A percentile compares a stretch with the other conserved stretches of the same genome.
These are phyloP conservation scores for Mionectes macconnelli DNA, from an alignment of 2,113 vertebrate genomes.

Conservation along the genomic window DNA sequence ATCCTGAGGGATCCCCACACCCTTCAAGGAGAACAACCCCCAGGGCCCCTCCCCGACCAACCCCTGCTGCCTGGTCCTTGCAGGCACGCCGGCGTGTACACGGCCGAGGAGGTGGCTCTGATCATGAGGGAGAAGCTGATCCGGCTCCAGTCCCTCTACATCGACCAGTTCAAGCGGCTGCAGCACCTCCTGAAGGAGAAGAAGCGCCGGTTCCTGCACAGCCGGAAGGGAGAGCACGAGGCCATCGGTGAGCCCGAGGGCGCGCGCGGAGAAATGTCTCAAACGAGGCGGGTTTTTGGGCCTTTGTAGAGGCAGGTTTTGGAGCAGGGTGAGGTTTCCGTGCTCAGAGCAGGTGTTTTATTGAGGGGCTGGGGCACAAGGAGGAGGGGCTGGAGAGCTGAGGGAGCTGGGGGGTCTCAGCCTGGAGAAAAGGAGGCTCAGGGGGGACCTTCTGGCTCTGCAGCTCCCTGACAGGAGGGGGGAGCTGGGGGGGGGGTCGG, in stretches of 20 bases:
- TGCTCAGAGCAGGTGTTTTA: neutral
- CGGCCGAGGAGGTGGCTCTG: slow-evolving; percentile 94
- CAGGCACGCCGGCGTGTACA: slow-evolving; percentile 96
- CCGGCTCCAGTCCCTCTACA: slow-evolving; percentile 94
- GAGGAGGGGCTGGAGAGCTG: neutral
- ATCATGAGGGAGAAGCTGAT: slow-evolving; percentile 97
- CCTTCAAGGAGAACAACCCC: neutral
- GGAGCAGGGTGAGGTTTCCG: neutral
- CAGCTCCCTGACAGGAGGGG: neutral
- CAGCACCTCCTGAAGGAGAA: slow-evolving; percentile 97
- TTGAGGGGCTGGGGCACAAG: neutral
- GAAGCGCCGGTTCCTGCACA: slow-evolving; percentile 90
- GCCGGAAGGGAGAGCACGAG: slow-evolving; percentile 89
- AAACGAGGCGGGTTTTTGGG: neutral
- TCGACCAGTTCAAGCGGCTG: slow-evolving; percentile 96
- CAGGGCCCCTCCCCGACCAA: neutral
- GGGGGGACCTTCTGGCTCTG: neutral
- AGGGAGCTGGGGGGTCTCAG: neutral
- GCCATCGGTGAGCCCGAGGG: slow-evolving; percentile 30
- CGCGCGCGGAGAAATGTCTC: neutral
- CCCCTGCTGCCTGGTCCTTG: accelerated
- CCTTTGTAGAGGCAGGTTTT: neutral
- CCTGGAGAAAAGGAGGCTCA: neutral
- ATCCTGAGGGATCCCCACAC: neutral
- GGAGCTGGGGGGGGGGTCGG: neutral